Conservation (phyloP, 35 echinoderm and acorn worm species). For the Diadema setosum region DNA sequence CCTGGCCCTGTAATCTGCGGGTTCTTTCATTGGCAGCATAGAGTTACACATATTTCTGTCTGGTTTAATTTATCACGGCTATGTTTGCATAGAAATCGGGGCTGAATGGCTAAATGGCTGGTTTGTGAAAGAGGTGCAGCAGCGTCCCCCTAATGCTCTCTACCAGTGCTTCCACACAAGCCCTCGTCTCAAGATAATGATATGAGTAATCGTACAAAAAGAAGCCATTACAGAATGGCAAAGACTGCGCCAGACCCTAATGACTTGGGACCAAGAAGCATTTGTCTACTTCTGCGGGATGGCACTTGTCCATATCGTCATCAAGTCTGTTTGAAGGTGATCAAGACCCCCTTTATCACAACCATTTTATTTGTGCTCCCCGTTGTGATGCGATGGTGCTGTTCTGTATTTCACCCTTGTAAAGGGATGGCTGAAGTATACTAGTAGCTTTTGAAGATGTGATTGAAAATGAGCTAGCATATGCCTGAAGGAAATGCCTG, state of each 20-base stretch:
- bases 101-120: slow-evolving; percentile 11
- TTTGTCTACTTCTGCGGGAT: no score
- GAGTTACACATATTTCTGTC: slow-evolving; percentile 29
- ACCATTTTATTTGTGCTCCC: no score
- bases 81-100: neutral
- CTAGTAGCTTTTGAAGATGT: no score
- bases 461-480: no score
- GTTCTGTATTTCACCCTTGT: no score
- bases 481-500: no score
- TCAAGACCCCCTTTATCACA: no score
- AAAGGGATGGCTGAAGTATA: no score
- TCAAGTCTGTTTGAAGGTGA: no score
- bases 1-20: slow-evolving; percentile 14
- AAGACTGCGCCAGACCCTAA: neutral
- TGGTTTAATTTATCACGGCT: slow-evolving; percentile 20
- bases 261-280: neutral
- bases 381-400: no score
- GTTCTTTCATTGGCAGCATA: slow-evolving; percentile 16
- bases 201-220: slow-evolving; percentile 1
- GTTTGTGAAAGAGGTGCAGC: neutral
- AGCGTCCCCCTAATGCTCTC: neutral
- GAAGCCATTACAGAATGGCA: neutral
- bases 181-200: neutral
- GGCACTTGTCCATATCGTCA: no score
- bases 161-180: neutral